A percentile compares a stretch with the other conserved stretches of the same genome.
Evolutionary conservation across 2,797 vertebrate species (phyloP).

Genomic region (Neopelma chrysocephalum): DNA sequence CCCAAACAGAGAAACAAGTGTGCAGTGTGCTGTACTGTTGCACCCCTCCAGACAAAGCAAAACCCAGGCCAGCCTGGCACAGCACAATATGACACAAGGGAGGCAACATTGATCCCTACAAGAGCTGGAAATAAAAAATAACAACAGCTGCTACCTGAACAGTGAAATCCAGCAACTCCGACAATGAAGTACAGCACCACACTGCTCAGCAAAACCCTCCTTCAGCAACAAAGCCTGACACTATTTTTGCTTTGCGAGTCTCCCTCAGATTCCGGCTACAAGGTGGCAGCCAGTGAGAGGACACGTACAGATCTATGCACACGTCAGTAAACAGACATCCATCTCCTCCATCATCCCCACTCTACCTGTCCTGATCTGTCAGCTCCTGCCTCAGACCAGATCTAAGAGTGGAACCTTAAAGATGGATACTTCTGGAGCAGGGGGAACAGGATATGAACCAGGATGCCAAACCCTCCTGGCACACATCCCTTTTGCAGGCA

Average conservation of each 20-base stretch:
- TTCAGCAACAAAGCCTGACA: neutral
- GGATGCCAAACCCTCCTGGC: neutral
- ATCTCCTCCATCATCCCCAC: neutral
- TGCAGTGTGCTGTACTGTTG: neutral
- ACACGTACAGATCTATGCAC: accelerated
- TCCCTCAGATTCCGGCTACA: neutral
- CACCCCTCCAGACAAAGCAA: neutral
- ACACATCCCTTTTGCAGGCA: neutral
- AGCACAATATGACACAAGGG: neutral
- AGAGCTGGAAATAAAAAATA: neutral
- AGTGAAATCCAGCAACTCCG: neutral
- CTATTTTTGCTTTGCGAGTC: neutral
- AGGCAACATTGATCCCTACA: neutral
- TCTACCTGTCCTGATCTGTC: neutral
- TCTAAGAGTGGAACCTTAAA: neutral
- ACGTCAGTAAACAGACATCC: neutral
- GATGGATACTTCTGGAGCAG: neutral
- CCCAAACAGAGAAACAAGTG: neutral
- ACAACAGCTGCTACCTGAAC: neutral
- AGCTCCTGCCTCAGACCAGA: neutral
- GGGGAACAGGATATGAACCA: neutral
- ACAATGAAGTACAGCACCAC: neutral
- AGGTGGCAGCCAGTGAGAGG: neutral
- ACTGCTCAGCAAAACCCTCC: neutral
- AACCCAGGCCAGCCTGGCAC: neutral